These are phyloP conservation scores for Cherax quadricarinatus DNA, from an alignment of 1,140 invertebrate genomes.

Conservation along the genomic window DNA sequence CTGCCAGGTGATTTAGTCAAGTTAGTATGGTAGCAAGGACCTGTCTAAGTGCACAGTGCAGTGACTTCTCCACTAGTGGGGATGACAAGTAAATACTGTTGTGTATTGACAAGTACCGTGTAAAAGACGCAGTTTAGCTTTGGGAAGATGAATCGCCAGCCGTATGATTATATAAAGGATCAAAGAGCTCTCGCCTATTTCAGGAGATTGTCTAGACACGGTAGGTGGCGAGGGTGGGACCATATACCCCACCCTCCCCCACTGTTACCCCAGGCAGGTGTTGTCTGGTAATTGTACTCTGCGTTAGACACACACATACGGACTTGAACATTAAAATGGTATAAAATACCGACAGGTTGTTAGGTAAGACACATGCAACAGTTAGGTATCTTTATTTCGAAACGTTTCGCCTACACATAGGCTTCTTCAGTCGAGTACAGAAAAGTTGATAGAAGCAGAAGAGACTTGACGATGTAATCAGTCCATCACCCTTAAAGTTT, in stretches of 20 bases:
- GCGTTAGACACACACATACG: too few species aligned
- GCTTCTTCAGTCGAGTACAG: too few species aligned
- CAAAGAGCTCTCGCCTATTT: not conserved
- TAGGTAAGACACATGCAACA: too few species aligned
- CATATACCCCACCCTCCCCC: not conserved
- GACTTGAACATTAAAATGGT: too few species aligned
- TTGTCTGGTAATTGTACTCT: not conserved
- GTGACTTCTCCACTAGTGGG: not conserved
- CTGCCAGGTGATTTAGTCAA: too few species aligned
- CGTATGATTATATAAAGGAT: not conserved
- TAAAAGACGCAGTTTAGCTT: not conserved
- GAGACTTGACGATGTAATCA: too few species aligned
- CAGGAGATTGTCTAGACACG: not conserved
- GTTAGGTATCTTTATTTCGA: too few species aligned
- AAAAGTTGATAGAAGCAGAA: too few species aligned
- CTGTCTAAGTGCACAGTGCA: not conserved
- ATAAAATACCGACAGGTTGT: too few species aligned
- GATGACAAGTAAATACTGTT: not conserved
- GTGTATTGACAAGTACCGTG: not conserved
- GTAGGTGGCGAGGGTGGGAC: not conserved
- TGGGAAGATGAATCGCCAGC: not conserved
- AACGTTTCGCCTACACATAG: too few species aligned
- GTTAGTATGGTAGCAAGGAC: not conserved
- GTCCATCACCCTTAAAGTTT: too few species aligned
- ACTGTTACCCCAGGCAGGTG: not conserved